phyloP scores from a whole-genome alignment of 2,113 vertebrate genomes.

The Bujurquina vittata region DNA sequence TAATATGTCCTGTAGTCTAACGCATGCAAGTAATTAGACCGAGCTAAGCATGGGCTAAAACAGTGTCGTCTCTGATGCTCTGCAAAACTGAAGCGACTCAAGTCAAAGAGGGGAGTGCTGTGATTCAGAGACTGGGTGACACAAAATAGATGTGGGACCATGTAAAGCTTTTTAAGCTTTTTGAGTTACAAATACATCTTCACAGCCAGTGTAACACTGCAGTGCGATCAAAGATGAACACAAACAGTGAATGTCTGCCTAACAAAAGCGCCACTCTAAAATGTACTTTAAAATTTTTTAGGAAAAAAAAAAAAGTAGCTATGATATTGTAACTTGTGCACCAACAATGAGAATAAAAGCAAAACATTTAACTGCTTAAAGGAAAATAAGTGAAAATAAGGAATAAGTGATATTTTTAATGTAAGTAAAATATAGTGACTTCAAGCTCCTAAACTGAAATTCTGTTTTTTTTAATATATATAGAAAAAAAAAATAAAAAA shows the following conservation, averaged over 20 bases:
- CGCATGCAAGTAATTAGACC: constrained; percentile 30
- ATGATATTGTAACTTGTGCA: neutral
- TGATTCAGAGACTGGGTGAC: constrained; percentile 10
- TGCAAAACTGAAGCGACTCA: neutral
- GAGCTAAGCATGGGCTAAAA: constrained; percentile 15
- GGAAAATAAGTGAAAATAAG: neutral
- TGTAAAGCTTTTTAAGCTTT: constrained; percentile 23
- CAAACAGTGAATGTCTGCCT: neutral
- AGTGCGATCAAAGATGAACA: constrained; percentile 17
- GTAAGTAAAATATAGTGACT: neutral
- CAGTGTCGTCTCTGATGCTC: neutral
- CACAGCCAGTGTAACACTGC: neutral
- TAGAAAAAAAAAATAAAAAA: too few relatives aligned
- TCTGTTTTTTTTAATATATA: too few relatives aligned
- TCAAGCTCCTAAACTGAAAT: neutral
- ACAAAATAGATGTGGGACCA: constrained; percentile 22
- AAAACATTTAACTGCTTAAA: neutral
- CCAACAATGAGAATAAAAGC: neutral
- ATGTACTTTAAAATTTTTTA: neutral
- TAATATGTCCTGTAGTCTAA: constrained; percentile 51
- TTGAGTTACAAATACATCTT: constrained; percentile 24
- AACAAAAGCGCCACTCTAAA: neutral
- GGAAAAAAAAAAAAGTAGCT: too few relatives aligned
- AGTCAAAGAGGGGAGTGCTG: neutral
- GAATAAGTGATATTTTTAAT: neutral